phyloP scores from a whole-genome alignment of 2,888 invertebrate species.

The Strigamia crassipes region DNA sequence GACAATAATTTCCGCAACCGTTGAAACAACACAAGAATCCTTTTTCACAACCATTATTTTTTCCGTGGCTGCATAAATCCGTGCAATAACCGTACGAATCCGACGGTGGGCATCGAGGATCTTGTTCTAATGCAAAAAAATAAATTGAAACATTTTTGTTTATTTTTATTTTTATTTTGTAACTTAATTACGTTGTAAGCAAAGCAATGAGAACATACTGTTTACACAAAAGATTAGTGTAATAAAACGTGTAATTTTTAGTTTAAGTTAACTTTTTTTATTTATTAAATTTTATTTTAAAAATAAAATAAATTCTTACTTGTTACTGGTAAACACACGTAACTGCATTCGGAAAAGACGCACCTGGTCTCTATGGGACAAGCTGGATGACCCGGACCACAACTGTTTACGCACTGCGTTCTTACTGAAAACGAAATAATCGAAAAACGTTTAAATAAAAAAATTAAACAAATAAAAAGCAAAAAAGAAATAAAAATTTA shows the following conservation, averaged over 20 bases:
- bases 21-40: constrained; percentile 25
- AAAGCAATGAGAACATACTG: background rate
- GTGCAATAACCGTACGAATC: background rate
- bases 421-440: too few species aligned
- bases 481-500: background rate
- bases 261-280: too few species aligned
- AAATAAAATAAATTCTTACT: background rate
- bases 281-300: background rate
- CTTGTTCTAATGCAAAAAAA: constrained; percentile 22
- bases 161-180: background rate
- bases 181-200: background rate
- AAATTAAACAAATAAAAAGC: too few species aligned
- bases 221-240: background rate
- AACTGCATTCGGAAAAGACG: background rate
- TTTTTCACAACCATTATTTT: background rate
- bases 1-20: constrained; percentile 31
- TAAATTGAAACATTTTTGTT: too few species aligned
- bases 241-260: too few species aligned
- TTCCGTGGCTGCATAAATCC: constrained; percentile 6
- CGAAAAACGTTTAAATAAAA: too few species aligned
- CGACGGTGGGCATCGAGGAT: background rate
- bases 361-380: background rate
- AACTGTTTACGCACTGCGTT: background rate
- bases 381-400: background rate
- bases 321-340: background rate